A percentile compares a stretch with the other conserved stretches of the same genome.
phyloP scores from a whole-genome alignment of 2,888 invertebrate species.

The Coecobrya sp. region DNA sequence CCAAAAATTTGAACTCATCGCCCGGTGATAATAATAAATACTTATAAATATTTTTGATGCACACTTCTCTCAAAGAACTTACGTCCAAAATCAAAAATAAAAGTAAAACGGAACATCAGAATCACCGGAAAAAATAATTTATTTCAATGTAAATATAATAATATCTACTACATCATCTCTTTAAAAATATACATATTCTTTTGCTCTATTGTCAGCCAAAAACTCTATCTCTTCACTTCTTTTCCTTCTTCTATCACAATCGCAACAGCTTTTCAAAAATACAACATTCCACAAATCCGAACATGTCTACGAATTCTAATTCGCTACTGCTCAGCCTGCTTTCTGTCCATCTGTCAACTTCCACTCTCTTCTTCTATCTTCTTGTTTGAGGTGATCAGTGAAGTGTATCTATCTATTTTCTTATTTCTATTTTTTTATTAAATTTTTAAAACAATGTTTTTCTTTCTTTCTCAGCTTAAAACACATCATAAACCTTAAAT shows the following conservation, averaged over 20 bases:
- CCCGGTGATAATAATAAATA: slow-evolving; percentile 80
- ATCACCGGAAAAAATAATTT: slow-evolving; percentile 39
- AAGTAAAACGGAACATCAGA: not conserved
- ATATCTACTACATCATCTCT: slow-evolving; percentile 33
- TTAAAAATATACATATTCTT: not conserved
- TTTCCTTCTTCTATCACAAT: not conserved
- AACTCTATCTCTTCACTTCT: slow-evolving; percentile 9
- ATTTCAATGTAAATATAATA: slow-evolving; percentile 49
- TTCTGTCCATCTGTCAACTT: slow-evolving; percentile 82
- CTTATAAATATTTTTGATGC: slow-evolving; percentile 63
- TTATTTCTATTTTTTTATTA: not conserved
- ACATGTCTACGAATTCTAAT: slow-evolving; percentile 54
- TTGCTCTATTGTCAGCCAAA: slow-evolving; percentile 54
- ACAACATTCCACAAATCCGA: slow-evolving; percentile 44
- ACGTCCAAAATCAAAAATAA: slow-evolving; percentile 22
- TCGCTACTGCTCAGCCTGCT: slow-evolving; percentile 59
- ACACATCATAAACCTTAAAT: slow-evolving; percentile 52
- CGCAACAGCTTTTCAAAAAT: slow-evolving; percentile 51
- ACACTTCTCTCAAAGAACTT: slow-evolving; percentile 37
- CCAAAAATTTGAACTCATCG: slow-evolving; percentile 82
- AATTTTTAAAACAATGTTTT: slow-evolving; percentile 32
- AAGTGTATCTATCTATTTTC: slow-evolving; percentile 75
- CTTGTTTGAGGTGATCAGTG: slow-evolving; percentile 79
- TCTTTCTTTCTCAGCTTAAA: slow-evolving; percentile 9
- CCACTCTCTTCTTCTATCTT: slow-evolving; percentile 56